Conservation (phyloP, 37 sponge, comb jelly and placozoan species). For the Oscarella lobularis region DNA sequence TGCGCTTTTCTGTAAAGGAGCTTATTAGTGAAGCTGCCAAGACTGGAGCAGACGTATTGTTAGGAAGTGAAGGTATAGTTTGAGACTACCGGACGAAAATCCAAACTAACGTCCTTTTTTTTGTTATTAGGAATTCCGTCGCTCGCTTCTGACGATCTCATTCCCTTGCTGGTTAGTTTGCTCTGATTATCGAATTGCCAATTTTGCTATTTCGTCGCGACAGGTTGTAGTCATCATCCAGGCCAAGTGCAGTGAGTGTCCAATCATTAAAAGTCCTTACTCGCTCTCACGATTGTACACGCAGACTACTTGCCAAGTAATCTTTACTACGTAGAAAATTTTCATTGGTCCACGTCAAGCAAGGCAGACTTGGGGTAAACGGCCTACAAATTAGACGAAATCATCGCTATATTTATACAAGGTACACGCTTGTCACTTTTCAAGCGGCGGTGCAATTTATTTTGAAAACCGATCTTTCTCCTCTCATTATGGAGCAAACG, state of each 20-base stretch:
- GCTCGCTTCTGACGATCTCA: not conserved
- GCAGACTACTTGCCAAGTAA: not conserved
- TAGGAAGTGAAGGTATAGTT: not conserved
- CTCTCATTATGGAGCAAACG: not conserved
- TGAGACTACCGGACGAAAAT: too few species aligned
- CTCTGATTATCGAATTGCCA: not conserved
- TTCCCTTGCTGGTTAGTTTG: not conserved
- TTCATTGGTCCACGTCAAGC: not conserved
- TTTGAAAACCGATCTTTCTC: not conserved
- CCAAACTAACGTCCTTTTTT: too few species aligned
- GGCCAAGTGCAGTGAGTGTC: not conserved
- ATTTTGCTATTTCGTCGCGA: not conserved
- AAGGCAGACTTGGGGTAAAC: not conserved
- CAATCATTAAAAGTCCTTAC: not conserved
- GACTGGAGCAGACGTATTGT: not conserved
- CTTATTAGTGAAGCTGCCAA: not conserved
- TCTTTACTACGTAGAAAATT: not conserved
- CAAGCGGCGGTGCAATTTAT: not conserved
- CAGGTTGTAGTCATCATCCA: not conserved
- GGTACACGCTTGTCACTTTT: not conserved
- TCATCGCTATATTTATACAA: too few species aligned
- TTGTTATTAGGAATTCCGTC: not conserved
- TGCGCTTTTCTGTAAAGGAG: not conserved
- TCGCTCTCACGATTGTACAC: not conserved
- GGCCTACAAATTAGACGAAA: not conserved